Conservation (phyloP, 1,140 invertebrate genomes). For the Euschistus heros region DNA sequence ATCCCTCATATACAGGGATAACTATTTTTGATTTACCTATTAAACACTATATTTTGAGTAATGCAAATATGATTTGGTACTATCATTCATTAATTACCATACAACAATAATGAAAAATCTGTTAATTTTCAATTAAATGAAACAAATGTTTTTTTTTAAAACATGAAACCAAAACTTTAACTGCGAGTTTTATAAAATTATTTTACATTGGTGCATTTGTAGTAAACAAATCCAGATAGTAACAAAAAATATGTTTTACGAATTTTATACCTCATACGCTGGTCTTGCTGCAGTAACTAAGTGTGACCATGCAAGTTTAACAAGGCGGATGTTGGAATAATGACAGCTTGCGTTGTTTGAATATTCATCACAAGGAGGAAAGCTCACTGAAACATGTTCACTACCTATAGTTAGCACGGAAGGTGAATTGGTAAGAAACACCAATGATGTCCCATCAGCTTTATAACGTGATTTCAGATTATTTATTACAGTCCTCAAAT, state of each 20-base stretch:
- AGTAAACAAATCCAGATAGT: too few relatives aligned
- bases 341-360: conserved; percentile 39
- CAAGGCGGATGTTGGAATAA: conserved; percentile 52
- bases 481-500: conserved; percentile 40
- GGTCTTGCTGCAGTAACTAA: conserved; percentile 41
- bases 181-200: too few relatives aligned
- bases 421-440: neutral
- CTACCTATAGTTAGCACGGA: conserved; percentile 12
- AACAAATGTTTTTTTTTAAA: too few relatives aligned
- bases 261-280: conserved; percentile 38
- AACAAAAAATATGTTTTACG: too few relatives aligned
- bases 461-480: conserved; percentile 36
- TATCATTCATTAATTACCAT: too few relatives aligned
- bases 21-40: too few relatives aligned
- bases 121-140: too few relatives aligned
- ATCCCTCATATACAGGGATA: neutral
- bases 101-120: too few relatives aligned
- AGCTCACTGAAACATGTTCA: conserved; percentile 33
- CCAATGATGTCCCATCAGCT: conserved; percentile 20
- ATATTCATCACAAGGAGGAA: conserved; percentile 44
- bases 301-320: conserved; percentile 53
- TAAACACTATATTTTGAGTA: too few relatives aligned
- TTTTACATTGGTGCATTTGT: too few relatives aligned
- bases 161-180: too few relatives aligned
- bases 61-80: too few relatives aligned